Evolutionary conservation across 2,797 vertebrate species (phyloP), one percentile per base, ranked within the genome.

Genomic region (Sus cebifrons): DNA sequence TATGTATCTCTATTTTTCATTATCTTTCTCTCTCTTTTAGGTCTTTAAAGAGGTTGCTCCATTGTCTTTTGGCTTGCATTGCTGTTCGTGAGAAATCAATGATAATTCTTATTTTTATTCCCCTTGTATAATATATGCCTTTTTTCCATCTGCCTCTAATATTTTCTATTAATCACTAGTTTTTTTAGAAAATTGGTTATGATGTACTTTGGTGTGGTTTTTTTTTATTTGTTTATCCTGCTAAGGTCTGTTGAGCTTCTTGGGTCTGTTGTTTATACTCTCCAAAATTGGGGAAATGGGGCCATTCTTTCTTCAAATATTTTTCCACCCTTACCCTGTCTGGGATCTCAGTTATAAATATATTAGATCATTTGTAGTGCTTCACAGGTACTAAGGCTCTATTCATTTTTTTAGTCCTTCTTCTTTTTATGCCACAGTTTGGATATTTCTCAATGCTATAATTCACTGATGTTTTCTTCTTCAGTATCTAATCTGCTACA

Each of bases 71-170:
- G 73, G 58, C 27, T 83, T 67, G 62, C 17, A n/a, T 52, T 67
- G 62, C 17, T 81, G 32, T 18, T 77, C 65, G 64, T 82, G 32
- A 88, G 60, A 32, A 87, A 82, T 82, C 15, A 56, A 44, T 70
- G n/a, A 44, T 73, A 17, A 82, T 54, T 73, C 23, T 93, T 54
- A 82, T 52, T 65, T 87, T 81, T 87, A 54, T 64, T 87, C n/a
- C 2, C 18, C 36, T 86, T 75, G 20, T 68, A 81, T 64, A 68
- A 68, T 32, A 32, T 29, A 67, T 67, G 14, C 7, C 67, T 82
- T 74, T 71, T 81, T 87, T 74, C 58, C 65, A 6, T 44, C n/a
- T 54, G 29, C 3, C 25, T 65, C 40, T n/a, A 94, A 82, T 56
- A 81, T 65, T 64, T 94, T 82, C 58, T 82, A 65, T 73, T 81